phyloP scores from a whole-genome alignment of 2,888 invertebrate genomes.

The Leuctra nigra region DNA sequence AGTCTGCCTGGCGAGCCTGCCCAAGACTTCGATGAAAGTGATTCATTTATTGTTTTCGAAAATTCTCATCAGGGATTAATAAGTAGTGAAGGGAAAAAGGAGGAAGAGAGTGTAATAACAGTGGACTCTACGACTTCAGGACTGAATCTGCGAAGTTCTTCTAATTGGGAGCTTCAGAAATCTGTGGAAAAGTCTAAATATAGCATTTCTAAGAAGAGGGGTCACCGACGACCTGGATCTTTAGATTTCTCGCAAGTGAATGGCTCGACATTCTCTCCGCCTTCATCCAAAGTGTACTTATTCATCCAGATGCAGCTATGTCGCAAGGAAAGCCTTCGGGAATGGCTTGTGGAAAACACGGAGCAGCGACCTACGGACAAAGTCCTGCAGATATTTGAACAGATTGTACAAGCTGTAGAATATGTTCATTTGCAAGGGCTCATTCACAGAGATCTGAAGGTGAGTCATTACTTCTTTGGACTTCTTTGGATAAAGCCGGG shows the following conservation, averaged over 20 bases:
- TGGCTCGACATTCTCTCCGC: background rate
- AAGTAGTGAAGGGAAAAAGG: background rate
- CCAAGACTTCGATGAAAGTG: constrained; percentile 32
- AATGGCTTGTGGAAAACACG: constrained; percentile 70
- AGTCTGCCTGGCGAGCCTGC: too few relatives aligned
- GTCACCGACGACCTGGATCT: background rate
- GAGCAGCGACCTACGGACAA: constrained; percentile 36
- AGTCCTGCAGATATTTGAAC: constrained; percentile 68
- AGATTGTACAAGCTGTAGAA: constrained; percentile 90
- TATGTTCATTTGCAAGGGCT: constrained; percentile 90
- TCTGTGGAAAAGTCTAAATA: background rate
- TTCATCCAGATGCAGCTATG: constrained; percentile 99
- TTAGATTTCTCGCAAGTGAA: background rate
- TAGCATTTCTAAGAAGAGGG: background rate
- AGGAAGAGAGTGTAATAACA: constrained; percentile 6
- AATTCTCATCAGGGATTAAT: constrained; percentile 33
- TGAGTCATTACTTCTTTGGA: too few relatives aligned
- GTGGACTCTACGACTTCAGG: constrained; percentile 7
- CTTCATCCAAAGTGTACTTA: constrained; percentile 47
- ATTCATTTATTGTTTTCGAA: constrained; percentile 48
- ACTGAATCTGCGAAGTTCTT: background rate
- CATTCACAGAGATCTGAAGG: constrained; percentile 95
- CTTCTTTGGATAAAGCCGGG: too few relatives aligned
- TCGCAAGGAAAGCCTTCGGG: constrained; percentile 69
- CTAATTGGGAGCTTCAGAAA: background rate